phyloP scores from a whole-genome alignment of 1,140 invertebrate species.

The Megalopta genalis region DNA sequence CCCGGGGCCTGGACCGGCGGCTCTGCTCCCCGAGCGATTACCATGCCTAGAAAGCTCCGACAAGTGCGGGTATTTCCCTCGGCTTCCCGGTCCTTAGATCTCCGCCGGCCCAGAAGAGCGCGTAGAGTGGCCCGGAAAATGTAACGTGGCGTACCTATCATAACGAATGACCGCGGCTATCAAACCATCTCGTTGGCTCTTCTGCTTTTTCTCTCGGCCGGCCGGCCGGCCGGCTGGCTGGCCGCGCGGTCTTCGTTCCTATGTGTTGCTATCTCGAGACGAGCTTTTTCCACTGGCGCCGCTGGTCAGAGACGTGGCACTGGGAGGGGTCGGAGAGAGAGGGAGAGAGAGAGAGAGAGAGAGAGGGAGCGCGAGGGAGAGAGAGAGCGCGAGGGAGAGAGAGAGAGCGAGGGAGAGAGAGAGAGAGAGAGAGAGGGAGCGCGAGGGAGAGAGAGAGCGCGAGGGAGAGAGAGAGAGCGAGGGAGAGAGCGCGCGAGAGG shows the following conservation, averaged over 20 bases:
- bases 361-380: no score
- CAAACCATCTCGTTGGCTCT: conserved; percentile 35
- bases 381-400: no score
- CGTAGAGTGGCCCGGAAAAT: not conserved
- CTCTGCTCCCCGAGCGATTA: conserved; percentile 7
- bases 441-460: no score
- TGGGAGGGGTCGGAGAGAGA: no score
- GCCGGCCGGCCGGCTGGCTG: no score
- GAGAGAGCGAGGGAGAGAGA: no score
- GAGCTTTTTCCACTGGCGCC: conserved; percentile 19
- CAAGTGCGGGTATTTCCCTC: not conserved
- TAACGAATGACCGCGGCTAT: conserved; percentile 41
- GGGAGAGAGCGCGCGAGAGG: no score
- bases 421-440: no score
- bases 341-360: not conserved
- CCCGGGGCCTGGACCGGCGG: no score
- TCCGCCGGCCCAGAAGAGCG: not conserved
- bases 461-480: no score
- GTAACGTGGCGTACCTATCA: conserved; percentile 38
- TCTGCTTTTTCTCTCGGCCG: not conserved
- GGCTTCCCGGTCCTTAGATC: conserved; percentile 7
- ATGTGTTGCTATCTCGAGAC: conserved; percentile 3
- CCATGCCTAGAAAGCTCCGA: not conserved
- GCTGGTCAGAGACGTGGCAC: not conserved
- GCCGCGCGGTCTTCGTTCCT: not conserved